Evolutionary conservation across 2,888 invertebrate genomes (phyloP).

Genomic region (Heliothis peltigera): DNA sequence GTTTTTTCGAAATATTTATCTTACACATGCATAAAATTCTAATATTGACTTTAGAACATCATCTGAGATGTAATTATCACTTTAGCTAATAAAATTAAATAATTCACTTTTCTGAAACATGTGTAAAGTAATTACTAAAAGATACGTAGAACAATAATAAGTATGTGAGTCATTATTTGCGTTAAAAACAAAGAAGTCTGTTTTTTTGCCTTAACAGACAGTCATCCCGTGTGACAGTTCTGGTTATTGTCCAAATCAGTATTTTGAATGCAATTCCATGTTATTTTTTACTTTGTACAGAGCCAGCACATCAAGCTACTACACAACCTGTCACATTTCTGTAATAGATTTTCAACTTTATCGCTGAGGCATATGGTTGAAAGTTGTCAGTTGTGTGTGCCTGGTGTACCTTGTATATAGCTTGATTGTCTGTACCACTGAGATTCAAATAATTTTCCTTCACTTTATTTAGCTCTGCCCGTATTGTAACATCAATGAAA

Average conservation of each 20-base stretch:
- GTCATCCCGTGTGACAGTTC: background rate
- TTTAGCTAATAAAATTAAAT: background rate
- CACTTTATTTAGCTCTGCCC: no score
- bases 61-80: background rate
- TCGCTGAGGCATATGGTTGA: no score
- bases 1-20: background rate
- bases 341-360: no score
- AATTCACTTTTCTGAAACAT: background rate
- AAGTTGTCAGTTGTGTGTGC: no score
- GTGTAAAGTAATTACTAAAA: background rate
- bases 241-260: background rate
- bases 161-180: background rate
- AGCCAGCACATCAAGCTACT: no score
- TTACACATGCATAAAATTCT: background rate
- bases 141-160: background rate
- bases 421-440: no score
- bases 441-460: no score
- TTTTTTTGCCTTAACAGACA: background rate
- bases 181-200: slow-evolving; percentile 2
- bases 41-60: background rate
- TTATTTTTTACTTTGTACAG: no score
- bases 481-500: no score
- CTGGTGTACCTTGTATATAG: no score
- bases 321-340: no score
- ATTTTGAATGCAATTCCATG: background rate